Percentiles rank a stretch among this genome's conserved stretches.
phyloP scores from a whole-genome alignment of 2,113 vertebrate species.

The Forbesichthys agassizii region DNA sequence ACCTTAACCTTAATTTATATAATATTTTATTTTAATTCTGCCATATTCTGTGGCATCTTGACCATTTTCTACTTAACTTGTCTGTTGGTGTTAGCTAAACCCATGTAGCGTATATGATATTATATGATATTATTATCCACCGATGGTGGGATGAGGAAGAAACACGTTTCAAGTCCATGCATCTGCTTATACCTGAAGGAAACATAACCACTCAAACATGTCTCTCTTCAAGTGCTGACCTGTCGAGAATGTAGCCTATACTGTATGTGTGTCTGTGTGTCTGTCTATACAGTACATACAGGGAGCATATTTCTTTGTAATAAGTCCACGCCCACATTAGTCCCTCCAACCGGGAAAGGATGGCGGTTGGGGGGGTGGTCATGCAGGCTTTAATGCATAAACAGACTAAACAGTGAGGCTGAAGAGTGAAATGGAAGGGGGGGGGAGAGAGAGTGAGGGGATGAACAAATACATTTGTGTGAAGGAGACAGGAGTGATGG shows the following conservation, averaged over 20 bases:
- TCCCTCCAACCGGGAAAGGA: constrained; percentile 14
- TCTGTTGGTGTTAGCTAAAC: too few relatives aligned
- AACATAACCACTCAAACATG: constrained; percentile 50
- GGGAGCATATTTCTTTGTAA: constrained; percentile 43
- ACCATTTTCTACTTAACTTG: too few relatives aligned
- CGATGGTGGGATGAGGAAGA: constrained; percentile 21
- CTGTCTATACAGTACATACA: constrained; percentile 7
- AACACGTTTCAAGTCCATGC: constrained; percentile 37
- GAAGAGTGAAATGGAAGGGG: background rate
- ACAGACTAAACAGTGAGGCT: constrained; percentile 28
- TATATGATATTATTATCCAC: constrained; percentile 15
- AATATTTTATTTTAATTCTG: too few relatives aligned
- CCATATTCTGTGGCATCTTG: too few relatives aligned
- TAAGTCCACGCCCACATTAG: constrained; percentile 39
- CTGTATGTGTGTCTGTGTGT: constrained; percentile 30
- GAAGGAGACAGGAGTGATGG: background rate
- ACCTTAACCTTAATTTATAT: too few relatives aligned
- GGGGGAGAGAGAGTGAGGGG: background rate
- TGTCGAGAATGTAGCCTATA: constrained; percentile 34
- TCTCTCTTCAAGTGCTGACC: constrained; percentile 54
- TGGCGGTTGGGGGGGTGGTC: constrained; percentile 2
- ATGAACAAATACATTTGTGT: background rate
- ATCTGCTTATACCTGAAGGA: constrained; percentile 35
- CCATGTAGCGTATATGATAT: background rate
- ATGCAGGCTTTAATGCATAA: constrained; percentile 27